Evolutionary conservation across 2,888 invertebrate species (phyloP).

Genomic region (Metalampra italica): DNA sequence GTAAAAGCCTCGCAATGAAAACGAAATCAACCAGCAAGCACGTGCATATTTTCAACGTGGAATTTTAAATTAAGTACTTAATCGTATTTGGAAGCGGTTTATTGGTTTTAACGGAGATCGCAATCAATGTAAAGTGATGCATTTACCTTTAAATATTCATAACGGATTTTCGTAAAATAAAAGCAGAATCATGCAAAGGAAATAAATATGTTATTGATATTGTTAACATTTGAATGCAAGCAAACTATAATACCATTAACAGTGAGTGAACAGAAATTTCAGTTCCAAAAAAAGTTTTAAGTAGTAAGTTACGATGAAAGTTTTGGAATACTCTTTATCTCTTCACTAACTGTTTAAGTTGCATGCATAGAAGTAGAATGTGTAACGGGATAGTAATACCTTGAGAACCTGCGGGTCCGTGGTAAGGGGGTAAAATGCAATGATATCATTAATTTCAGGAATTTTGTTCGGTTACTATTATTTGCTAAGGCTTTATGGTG

Average conservation of each 20-base stretch:
- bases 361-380: slow-evolving; percentile 71
- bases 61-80: slow-evolving; percentile 15
- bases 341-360: slow-evolving; percentile 35
- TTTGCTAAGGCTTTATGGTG: slow-evolving; percentile 55
- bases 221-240: slow-evolving; percentile 42
- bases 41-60: slow-evolving; percentile 38
- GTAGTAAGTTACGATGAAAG: background rate
- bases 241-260: slow-evolving; percentile 22
- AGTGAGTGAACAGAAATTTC: slow-evolving; percentile 37
- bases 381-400: slow-evolving; percentile 77
- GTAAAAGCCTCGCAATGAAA: slow-evolving; percentile 40
- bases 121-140: background rate
- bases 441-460: slow-evolving; percentile 73
- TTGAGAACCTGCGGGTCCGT: slow-evolving; percentile 80
- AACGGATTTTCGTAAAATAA: background rate
- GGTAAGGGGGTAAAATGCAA: slow-evolving; percentile 76
- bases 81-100: slow-evolving; percentile 20
- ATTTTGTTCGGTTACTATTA: slow-evolving; percentile 43
- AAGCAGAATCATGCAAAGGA: slow-evolving; percentile 52
- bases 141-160: background rate
- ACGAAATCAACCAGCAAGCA: slow-evolving; percentile 39
- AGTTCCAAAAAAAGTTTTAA: background rate
- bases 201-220: slow-evolving; percentile 20
- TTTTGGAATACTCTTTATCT: slow-evolving; percentile 19
- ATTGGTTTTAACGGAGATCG: background rate